Evolutionary conservation across 2,888 invertebrate genomes (phyloP), one percentile per base, ranked within the genome.

Genomic region (Argyresthia goedartella): DNA sequence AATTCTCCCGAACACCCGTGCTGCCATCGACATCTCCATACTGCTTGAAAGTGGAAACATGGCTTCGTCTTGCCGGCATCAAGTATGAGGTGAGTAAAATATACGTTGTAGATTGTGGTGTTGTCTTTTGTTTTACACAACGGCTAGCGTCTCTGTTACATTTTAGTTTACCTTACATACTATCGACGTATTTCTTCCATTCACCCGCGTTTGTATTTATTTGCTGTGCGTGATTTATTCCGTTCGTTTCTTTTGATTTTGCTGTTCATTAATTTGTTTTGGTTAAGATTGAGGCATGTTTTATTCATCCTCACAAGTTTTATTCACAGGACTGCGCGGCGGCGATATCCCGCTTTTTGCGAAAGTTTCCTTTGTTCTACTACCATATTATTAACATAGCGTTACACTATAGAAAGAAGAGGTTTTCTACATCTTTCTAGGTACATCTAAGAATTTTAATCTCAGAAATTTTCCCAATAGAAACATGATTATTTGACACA

Each of bases 21-120:
- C 88, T 97, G 72, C 97, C 97, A 55, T 96, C 96, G 57, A 89
- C 95, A 66, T 97, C 96, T 61, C 95, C 96, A 54, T 97, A 94
- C 82, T 96, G 96, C 87, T 91, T 97, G 76, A 97, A 97, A 90
- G 95, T 97, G 66, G 97, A 98, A 89, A 96, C 97, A 69, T 97
- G 96, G 96, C 90, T 98, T 62, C 91, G 97, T 75, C 90, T 97
- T 67, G 92, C 93, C 71, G 95, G 93, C 74, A 90, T 97, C 77
- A 95, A 95, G 88, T 97, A 97, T 86, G 96, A 97, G 95, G 97
- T 97, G 87, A 90, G 92, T 72, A 52, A 45, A 45, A 50, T 51
- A 11, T 51, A 11, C n/a, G 7, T 46, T 8, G 4, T 33, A 9
- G 10, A 46, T 46, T n/a, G n/a, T n/a, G n/a, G n/a, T 25, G 25